These are phyloP conservation scores for Myripristis murdjan DNA, from an alignment of 2,797 vertebrate species.

Conservation along the genomic window DNA sequence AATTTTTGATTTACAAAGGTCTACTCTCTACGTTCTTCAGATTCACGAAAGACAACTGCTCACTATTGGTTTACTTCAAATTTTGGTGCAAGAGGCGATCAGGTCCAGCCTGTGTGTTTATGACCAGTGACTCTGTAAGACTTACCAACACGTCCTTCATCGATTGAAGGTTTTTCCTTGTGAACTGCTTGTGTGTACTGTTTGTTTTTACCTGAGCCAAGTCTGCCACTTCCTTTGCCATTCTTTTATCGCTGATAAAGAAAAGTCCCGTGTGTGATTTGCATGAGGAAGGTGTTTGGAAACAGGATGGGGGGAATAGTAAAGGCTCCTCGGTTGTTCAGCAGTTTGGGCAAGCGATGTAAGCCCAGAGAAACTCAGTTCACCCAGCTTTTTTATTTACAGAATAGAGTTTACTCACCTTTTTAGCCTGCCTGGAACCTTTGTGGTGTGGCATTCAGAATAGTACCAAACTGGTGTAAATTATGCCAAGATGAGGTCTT, in stretches of 20 bases:
- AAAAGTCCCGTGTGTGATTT: conserved; percentile 46
- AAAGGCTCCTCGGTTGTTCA: too few relatives aligned
- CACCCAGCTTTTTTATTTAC: conserved; percentile 36
- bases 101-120: conserved; percentile 56
- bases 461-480: not conserved
- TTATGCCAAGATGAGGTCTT: conserved; percentile 1
- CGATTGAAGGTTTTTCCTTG: conserved; percentile 8
- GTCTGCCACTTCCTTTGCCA: conserved; percentile 27
- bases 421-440: too few relatives aligned
- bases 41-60: conserved; percentile 1
- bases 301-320: conserved; percentile 25
- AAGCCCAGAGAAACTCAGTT: conserved; percentile 58
- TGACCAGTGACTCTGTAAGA: conserved; percentile 46
- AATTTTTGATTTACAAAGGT: conserved; percentile 21
- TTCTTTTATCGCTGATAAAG: conserved; percentile 58
- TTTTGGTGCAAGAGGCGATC: conserved; percentile 35
- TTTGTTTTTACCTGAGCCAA: conserved; percentile 61
- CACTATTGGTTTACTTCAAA: conserved; percentile 28
- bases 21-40: not conserved
- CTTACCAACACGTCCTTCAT: conserved; percentile 43
- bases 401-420: conserved; percentile 33
- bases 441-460: not conserved
- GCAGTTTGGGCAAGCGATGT: conserved; percentile 33
- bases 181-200: conserved; percentile 55
- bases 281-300: conserved; percentile 57